phyloP scores from a whole-genome alignment of 2,888 invertebrate species.

The Ptychoptera contaminata region DNA sequence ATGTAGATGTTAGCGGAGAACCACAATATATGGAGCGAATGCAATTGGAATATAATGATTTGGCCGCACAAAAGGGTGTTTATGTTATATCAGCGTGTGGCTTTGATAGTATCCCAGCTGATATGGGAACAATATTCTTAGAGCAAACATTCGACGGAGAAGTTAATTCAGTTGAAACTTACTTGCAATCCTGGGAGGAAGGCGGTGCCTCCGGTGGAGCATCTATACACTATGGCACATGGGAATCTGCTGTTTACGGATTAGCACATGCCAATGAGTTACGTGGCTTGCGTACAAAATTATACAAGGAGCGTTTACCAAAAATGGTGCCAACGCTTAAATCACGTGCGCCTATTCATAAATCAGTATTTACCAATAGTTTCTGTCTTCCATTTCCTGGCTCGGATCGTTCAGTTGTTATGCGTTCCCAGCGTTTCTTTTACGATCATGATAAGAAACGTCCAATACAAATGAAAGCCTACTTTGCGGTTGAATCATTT shows the following conservation, averaged over 20 bases:
- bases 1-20: slow-evolving; percentile 89
- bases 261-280: slow-evolving; percentile 50
- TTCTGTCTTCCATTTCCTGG: slow-evolving; percentile 72
- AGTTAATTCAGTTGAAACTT: slow-evolving; percentile 63
- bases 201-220: slow-evolving; percentile 29
- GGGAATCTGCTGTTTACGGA: slow-evolving; percentile 74
- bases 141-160: slow-evolving; percentile 63
- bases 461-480: slow-evolving; percentile 66
- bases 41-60: slow-evolving; percentile 62
- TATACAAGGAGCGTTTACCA: slow-evolving; percentile 51
- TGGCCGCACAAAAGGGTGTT: slow-evolving; percentile 62
- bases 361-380: slow-evolving; percentile 25
- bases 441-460: slow-evolving; percentile 49
- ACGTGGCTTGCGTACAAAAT: slow-evolving; percentile 42
- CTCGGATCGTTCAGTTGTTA: slow-evolving; percentile 66
- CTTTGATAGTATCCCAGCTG: slow-evolving; percentile 81
- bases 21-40: slow-evolving; percentile 76
- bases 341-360: slow-evolving; percentile 35
- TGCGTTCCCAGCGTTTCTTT: slow-evolving; percentile 63
- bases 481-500: slow-evolving; percentile 35
- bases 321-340: slow-evolving; percentile 42
- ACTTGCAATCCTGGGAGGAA: slow-evolving; percentile 33
- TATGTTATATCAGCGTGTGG: slow-evolving; percentile 86
- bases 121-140: slow-evolving; percentile 68
- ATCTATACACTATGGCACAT: slow-evolving; percentile 66